Evolutionary conservation across 2,797 vertebrate genomes (phyloP).

Genomic region (Lagorchestes hirsutus): DNA sequence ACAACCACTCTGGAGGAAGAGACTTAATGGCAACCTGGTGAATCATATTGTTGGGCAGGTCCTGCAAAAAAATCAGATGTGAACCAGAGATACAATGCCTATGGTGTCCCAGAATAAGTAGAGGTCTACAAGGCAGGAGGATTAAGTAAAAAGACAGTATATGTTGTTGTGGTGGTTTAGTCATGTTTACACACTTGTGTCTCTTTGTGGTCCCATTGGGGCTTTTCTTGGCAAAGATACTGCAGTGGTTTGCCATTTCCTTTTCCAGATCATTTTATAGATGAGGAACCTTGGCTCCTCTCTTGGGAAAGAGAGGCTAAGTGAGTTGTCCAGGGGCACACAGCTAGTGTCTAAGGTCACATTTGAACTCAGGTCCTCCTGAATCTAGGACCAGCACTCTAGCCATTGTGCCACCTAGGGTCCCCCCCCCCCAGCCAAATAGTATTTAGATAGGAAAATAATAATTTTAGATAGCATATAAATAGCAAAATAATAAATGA

Average conservation of each 20-base stretch:
- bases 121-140: not conserved
- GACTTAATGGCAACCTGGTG: conserved; percentile 98
- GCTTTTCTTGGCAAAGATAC: not conserved
- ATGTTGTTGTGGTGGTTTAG: not conserved
- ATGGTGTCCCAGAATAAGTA: not conserved
- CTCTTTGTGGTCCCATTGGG: not conserved
- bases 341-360: not conserved
- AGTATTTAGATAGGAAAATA: not conserved
- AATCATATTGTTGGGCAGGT: conserved; percentile 99
- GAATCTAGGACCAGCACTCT: not conserved
- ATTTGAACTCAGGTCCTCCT: not conserved
- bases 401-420: too few relatives aligned
- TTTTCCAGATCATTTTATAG: not conserved
- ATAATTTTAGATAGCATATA: too few relatives aligned
- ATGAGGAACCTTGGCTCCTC: not conserved
- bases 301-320: not conserved
- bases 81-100: not conserved
- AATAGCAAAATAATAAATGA: not conserved
- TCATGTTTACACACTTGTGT: not conserved
- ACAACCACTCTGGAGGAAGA: conserved; percentile 98
- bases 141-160: not conserved
- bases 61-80: conserved; percentile 85
- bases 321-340: not conserved
- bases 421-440: too few relatives aligned
- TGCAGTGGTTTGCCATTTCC: not conserved